Evolutionary conservation across 2,113 vertebrate genomes (phyloP), one percentile per base, ranked within the genome.

Genomic region (Anser cygnoides): DNA sequence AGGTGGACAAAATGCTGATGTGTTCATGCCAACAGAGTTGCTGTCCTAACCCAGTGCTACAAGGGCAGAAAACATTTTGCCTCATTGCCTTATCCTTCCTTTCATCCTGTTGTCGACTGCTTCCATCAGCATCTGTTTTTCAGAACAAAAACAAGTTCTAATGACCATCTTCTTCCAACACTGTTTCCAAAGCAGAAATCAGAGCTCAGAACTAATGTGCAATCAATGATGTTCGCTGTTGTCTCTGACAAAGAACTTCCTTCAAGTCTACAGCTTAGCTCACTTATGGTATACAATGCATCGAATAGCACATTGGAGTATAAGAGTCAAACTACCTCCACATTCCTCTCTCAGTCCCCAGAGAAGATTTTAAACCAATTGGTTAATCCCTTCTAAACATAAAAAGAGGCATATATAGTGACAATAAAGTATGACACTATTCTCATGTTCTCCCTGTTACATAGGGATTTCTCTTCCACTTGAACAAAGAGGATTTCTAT

Each of bases 281-380:
- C 16, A 31, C 23, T 63, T 70, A 41, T 67, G 11, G 3, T 58
- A 28, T 20, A 26, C 3, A 71, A 5, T 3, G 68, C 17, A 35
- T 39, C 9, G 5, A 63, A 59, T 7, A 63, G 22, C 22, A 82
- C 0, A 0, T 44, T 31, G 26, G 12, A 71, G 3, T 59, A 25
- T 26, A 80, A 43, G 29, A 81, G 26, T 22, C 46, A 78, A 59
- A 41, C 28, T 54, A 54, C 39, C 18, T 35, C 26, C 18, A 13
- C 6, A 33, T 89, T 85, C 11, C 2, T 76, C 65, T 81, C 43
- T 22, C 15, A 49, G 35, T 46, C 8, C 5, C 7, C 57, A 71
- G 26, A 58, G 84, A 55, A 61, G 0, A 61, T 35, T 87, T 79
- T 66, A 83, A 76, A 62, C 14, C 4, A 10, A 73, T 80, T 76